These are phyloP conservation scores for Drosophila truncata DNA, from an alignment of 1,140 invertebrate species.

Conservation along the genomic window DNA sequence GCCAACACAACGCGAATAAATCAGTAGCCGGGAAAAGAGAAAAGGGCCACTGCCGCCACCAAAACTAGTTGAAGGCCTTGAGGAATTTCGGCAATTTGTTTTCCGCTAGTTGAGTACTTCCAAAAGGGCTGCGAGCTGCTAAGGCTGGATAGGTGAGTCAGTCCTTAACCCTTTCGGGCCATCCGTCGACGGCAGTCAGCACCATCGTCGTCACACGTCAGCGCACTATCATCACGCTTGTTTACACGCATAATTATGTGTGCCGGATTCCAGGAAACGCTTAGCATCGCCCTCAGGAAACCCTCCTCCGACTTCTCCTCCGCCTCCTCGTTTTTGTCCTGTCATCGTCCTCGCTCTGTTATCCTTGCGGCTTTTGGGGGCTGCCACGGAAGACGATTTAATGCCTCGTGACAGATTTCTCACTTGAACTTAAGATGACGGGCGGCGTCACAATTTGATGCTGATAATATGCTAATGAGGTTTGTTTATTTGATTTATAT, in stretches of 20 bases:
- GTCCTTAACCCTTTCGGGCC: slow-evolving; percentile 57
- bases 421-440: slow-evolving; percentile 72
- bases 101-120: slow-evolving; percentile 59
- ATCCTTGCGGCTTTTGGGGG: slow-evolving; percentile 63
- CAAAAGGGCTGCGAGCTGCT: slow-evolving; percentile 10
- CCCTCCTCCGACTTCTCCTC: too few species aligned
- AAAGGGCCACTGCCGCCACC: slow-evolving; percentile 24
- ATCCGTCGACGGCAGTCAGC: slow-evolving; percentile 39
- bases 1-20: slow-evolving; percentile 82
- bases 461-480: slow-evolving; percentile 83
- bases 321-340: neutral
- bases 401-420: slow-evolving; percentile 83
- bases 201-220: slow-evolving; percentile 67
- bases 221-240: slow-evolving; percentile 80
- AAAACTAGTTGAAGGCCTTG: slow-evolving; percentile 40
- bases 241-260: slow-evolving; percentile 83
- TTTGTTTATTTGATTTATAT: slow-evolving; percentile 82
- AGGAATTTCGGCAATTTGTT: slow-evolving; percentile 75
- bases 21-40: slow-evolving; percentile 70
- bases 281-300: slow-evolving; percentile 15
- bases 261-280: slow-evolving; percentile 65
- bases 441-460: slow-evolving; percentile 68
- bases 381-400: slow-evolving; percentile 65
- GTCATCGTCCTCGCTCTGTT: slow-evolving; percentile 14
- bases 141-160: slow-evolving; percentile 22